Conservation (phyloP, 2,888 invertebrate genomes). For the Phoronis australis region DNA sequence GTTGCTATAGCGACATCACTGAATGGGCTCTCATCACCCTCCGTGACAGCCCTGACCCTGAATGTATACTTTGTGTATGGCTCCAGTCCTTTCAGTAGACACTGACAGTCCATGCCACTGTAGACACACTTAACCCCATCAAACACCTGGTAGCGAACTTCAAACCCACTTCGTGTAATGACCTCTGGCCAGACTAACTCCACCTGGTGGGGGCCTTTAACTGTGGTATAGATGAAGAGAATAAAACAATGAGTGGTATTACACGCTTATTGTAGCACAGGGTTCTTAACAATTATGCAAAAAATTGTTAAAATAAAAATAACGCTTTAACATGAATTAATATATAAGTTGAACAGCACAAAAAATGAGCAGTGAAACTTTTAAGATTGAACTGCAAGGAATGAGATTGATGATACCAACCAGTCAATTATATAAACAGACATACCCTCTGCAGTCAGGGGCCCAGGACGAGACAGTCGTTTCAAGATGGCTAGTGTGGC, state of each 20-base stretch:
- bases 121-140: conserved; percentile 40
- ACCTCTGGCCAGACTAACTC: conserved; percentile 31
- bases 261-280: too few relatives aligned
- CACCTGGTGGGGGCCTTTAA: conserved; percentile 19
- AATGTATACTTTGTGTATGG: conserved; percentile 37
- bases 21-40: conserved; percentile 44
- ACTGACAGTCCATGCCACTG: conserved; percentile 29
- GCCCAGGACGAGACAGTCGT: conserved; percentile 35
- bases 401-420: too few relatives aligned
- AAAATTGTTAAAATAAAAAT: too few relatives aligned
- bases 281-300: too few relatives aligned
- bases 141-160: conserved; percentile 40
- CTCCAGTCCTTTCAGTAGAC: conserved; percentile 25
- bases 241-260: too few relatives aligned
- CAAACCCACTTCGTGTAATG: conserved; percentile 40
- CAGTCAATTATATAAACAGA: too few relatives aligned
- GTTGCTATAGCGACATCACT: conserved; percentile 32
- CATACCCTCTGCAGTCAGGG: conserved; percentile 35
- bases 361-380: too few relatives aligned
- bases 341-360: too few relatives aligned
- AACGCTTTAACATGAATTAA: too few relatives aligned
- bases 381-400: neutral
- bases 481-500: conserved; percentile 46
- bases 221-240: conserved; percentile 14
- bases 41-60: conserved; percentile 36